Evolutionary conservation across 2,113 vertebrate species (phyloP), one percentile per base, ranked within the genome.

Genomic region (Paraplagusia blochii): DNA sequence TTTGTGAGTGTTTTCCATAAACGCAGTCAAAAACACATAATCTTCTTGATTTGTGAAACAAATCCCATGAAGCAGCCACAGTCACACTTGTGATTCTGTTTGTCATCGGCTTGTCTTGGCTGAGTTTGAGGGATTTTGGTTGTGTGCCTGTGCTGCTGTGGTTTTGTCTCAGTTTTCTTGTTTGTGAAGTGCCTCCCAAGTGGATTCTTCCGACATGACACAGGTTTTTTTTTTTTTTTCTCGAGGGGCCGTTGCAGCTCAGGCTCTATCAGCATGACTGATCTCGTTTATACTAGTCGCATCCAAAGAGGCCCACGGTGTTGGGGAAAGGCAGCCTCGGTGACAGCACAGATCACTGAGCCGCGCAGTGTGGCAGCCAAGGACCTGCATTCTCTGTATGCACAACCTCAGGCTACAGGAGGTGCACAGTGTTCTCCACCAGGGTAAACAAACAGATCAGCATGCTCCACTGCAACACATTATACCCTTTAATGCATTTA

Each of bases 231-330:
- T 62, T 44, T 66, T 49, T 69, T 44, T 66, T 71, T 73, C 62
- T 11, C 22, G 22, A 29, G 63, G 53, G 59, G 73, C 71, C 58
- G 60, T 55, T 15, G 76, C 57, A 16, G 67, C 72, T 44, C 15
- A 0, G 39, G 61, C 57, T 79, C 75, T 64, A 76, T 84, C 77
- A 69, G 67, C 73, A 74, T 75, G 79, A 80, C 76, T 77, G 85
- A 84, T 82, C 79, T 77, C 70, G 78, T 84, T 77, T 76, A 81
- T 79, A 61, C 69, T 15, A 29, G 50, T 69, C 22, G 29, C 67
- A 78, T 81, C 73, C 63, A 64, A 55, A 74, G 54, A 63, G 60
- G 73, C 63, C 55, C 34, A 15, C 50, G 67, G 49, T 63, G 53
- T n/a, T 42, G 56, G 57, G 58, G 22, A 29, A 58, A 19, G 29